phyloP scores from a whole-genome alignment of 1,140 invertebrate species.

The Drosophila miranda region DNA sequence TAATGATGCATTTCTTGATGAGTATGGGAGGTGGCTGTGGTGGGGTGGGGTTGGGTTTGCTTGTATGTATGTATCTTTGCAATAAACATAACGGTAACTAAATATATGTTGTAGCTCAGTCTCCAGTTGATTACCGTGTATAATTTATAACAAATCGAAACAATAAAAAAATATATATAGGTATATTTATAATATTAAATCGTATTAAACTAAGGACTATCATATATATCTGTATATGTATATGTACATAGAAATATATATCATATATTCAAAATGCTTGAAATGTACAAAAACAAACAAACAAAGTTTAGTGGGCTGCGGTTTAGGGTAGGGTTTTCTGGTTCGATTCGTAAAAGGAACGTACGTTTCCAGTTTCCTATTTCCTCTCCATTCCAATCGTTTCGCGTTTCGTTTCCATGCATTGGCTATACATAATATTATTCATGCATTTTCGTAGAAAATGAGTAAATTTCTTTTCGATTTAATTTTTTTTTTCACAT shows the following conservation, averaged over 20 bases:
- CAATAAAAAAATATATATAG: constrained; percentile 51
- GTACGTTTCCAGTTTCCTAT: constrained; percentile 22
- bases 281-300: constrained; percentile 58
- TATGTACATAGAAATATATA: constrained; percentile 40
- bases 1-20: constrained; percentile 9
- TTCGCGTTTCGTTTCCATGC: constrained; percentile 48
- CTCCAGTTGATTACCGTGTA: constrained; percentile 78
- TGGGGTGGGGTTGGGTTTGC: neutral
- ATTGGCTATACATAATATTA: constrained; percentile 39
- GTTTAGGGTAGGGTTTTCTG: constrained; percentile 4
- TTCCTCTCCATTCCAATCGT: constrained; percentile 23
- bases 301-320: constrained; percentile 41
- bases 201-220: constrained; percentile 49
- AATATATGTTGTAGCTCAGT: constrained; percentile 82
- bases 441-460: constrained; percentile 35
- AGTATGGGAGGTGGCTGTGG: constrained; percentile 3
- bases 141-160: constrained; percentile 68
- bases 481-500: constrained; percentile 64
- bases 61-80: constrained; percentile 42
- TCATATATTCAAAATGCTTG: constrained; percentile 39
- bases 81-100: constrained; percentile 80
- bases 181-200: constrained; percentile 42
- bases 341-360: constrained; percentile 2
- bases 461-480: constrained; percentile 77
- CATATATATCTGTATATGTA: constrained; percentile 47